Evolutionary conservation across 2,797 vertebrate genomes (phyloP).

Genomic region (Lacerta bilineata): DNA sequence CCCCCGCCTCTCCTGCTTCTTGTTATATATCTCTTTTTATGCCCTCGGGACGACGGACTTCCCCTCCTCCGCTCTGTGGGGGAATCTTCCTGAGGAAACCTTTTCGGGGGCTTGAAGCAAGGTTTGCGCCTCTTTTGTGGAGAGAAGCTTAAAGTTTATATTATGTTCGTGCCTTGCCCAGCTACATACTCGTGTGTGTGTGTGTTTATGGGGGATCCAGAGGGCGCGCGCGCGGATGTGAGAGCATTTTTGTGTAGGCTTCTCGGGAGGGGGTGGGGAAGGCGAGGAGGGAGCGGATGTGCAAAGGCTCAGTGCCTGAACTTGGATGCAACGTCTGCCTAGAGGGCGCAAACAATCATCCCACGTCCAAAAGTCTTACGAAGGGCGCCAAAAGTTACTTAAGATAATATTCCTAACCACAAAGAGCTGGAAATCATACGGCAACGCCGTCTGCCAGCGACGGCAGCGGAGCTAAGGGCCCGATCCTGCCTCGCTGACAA

Average conservation of each 20-base stretch:
- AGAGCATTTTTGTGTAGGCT: conserved; percentile 21
- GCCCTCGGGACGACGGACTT: neutral
- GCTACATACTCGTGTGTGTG: too few relatives aligned
- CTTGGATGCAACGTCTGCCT: conserved; percentile 79
- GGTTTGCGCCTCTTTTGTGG: neutral
- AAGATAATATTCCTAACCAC: conserved; percentile 81
- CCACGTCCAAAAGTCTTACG: conserved; percentile 81
- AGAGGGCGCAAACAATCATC: conserved; percentile 83
- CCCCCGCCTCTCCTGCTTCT: neutral
- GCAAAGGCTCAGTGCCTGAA: conserved; percentile 76
- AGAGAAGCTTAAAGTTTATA: neutral
- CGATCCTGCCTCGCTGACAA: neutral
- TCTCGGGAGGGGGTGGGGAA: conserved; percentile 40
- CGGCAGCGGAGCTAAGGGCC: conserved; percentile 55
- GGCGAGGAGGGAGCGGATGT: conserved; percentile 66
- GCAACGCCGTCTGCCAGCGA: conserved; percentile 63
- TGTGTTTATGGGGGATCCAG: neutral
- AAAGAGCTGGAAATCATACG: conserved; percentile 76
- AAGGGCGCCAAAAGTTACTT: conserved; percentile 84
- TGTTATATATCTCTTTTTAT: neutral
- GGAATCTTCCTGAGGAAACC: neutral
- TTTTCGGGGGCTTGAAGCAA: neutral
- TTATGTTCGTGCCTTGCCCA: neutral
- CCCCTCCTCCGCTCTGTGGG: neutral
- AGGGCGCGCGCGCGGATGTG: neutral